Conservation (phyloP, 2,888 invertebrate genomes). For the Pristionchus mayeri region DNA sequence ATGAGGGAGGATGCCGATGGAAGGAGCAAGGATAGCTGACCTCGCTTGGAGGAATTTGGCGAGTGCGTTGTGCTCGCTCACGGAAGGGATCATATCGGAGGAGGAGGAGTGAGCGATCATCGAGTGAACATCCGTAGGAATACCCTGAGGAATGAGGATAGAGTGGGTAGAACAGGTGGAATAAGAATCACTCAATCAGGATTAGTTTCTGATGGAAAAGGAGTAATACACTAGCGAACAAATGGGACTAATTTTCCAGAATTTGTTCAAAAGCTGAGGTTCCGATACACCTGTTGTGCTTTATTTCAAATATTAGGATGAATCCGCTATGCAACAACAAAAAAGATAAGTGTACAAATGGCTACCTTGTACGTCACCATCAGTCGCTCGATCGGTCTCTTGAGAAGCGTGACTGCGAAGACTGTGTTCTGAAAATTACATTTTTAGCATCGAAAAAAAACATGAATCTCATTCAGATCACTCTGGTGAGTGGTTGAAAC, state of each 20-base stretch:
- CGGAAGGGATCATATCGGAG: background rate
- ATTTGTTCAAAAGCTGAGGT: too few relatives aligned
- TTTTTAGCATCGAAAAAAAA: too few relatives aligned
- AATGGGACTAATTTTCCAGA: too few relatives aligned
- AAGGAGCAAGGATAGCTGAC: too few relatives aligned
- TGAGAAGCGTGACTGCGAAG: background rate
- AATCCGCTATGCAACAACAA: too few relatives aligned
- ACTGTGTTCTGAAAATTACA: background rate
- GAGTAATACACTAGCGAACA: too few relatives aligned
- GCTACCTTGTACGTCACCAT: constrained; percentile 14
- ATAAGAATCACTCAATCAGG: background rate
- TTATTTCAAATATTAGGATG: too few relatives aligned
- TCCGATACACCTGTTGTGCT: too few relatives aligned
- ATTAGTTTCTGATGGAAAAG: background rate
- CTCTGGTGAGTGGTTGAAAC: background rate
- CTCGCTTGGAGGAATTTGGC: constrained; percentile 66
- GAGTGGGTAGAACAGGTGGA: background rate
- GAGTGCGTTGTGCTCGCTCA: constrained; percentile 67
- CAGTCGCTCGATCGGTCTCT: constrained; percentile 29
- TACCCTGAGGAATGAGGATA: background rate
- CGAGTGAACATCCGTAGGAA: constrained; percentile 19
- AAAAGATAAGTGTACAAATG: too few relatives aligned
- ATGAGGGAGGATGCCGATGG: too few relatives aligned
- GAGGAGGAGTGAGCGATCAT: constrained; percentile 40
- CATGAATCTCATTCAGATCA: too few relatives aligned